Percentiles rank a stretch among this genome's conserved stretches.
Evolutionary conservation across 2,113 vertebrate species (phyloP).

Genomic region (Ceyx melanurus): DNA sequence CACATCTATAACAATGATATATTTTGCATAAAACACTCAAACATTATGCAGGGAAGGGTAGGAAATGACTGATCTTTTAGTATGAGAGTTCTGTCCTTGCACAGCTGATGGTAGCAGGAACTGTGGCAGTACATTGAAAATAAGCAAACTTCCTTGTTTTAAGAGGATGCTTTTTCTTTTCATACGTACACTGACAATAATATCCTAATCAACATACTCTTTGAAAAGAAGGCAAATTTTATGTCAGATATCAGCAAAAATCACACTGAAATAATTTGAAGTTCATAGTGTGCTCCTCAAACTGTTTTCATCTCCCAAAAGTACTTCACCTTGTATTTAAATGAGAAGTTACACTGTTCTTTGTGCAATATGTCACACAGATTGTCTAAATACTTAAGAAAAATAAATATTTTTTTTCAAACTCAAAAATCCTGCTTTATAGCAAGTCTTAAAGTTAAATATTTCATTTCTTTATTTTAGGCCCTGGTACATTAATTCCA

Average conservation of each 20-base stretch:
- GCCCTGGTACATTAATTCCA: neutral
- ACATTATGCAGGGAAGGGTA: neutral
- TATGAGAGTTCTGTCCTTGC: neutral
- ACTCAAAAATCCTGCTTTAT: neutral
- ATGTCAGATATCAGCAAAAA: neutral
- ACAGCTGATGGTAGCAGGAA: neutral
- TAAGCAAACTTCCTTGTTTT: neutral
- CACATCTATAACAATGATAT: neutral
- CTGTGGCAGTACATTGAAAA: neutral
- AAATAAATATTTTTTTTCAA: conserved; percentile 23
- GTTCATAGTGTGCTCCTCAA: neutral
- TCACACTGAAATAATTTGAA: neutral
- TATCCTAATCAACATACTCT: neutral
- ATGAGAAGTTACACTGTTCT: conserved; percentile 31
- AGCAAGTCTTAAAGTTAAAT: neutral
- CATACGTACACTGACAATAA: neutral
- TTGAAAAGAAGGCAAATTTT: neutral
- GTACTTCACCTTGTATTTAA: conserved; percentile 40
- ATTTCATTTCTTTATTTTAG: conserved; percentile 26
- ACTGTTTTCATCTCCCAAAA: conserved; percentile 26
- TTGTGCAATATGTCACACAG: neutral
- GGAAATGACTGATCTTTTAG: conserved; percentile 27
- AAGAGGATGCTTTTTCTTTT: neutral
- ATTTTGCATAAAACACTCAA: conserved; percentile 52
- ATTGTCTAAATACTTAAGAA: conserved; percentile 13